These are phyloP conservation scores for Pantelozetes paolii DNA, from an alignment of 2,888 invertebrate genomes.

Conservation along the genomic window DNA sequence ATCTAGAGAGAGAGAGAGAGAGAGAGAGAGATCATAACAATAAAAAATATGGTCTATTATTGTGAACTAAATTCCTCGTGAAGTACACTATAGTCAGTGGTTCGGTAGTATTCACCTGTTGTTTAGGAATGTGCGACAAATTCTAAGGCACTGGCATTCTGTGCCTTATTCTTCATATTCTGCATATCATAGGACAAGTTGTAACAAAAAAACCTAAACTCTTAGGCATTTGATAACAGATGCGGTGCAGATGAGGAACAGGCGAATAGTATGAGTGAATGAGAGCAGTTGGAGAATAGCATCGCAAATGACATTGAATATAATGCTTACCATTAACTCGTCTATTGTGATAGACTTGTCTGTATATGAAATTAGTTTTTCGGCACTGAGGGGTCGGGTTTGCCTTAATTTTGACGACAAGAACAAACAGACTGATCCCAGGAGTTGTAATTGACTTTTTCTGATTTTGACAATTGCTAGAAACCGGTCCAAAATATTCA, in stretches of 20 bases:
- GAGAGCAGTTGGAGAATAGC: background rate
- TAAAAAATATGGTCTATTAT: conserved; percentile 15
- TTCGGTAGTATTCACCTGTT: conserved; percentile 27
- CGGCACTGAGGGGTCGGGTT: conserved; percentile 64
- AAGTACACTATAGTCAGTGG: background rate
- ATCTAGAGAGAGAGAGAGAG: background rate
- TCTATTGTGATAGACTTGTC: conserved; percentile 82
- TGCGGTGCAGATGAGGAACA: conserved; percentile 28
- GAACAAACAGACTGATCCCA: conserved; percentile 86
- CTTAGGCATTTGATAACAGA: conserved; percentile 30
- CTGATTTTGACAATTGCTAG: conserved; percentile 74
- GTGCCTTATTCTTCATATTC: background rate
- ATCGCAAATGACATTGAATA: conserved; percentile 15
- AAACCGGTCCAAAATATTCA: conserved; percentile 90
- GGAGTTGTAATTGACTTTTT: conserved; percentile 80
- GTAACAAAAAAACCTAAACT: conserved; percentile 25
- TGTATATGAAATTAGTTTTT: conserved; percentile 82
- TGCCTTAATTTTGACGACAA: conserved; percentile 90
- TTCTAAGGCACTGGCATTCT: background rate
- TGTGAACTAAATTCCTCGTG: too few species aligned
- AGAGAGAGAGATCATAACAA: background rate
- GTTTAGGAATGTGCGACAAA: background rate
- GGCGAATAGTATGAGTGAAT: background rate
- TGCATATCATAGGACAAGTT: conserved; percentile 13
- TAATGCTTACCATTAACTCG: conserved; percentile 77